Evolutionary conservation across 2,888 invertebrate genomes (phyloP), one percentile per base, ranked within the genome.

Genomic region (Platycnemis pennipes): DNA sequence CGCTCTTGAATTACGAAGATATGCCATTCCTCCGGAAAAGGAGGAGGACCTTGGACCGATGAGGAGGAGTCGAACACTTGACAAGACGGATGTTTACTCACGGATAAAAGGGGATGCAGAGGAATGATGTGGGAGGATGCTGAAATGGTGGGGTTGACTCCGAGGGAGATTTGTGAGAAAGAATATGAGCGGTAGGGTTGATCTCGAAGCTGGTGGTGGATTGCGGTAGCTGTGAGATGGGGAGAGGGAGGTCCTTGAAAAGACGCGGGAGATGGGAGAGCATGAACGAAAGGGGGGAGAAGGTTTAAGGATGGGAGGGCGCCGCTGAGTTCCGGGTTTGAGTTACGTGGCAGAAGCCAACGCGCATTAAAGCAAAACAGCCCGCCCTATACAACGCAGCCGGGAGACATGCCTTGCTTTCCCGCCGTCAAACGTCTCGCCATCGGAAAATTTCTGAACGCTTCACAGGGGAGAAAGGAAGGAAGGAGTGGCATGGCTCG

Each of bases 31-130:
- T 63, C n/a, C 63, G 26, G 63, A 22, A n/a, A 63, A n/a, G 2
- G 26, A 63, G 53, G 26, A 77, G 77, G 37, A 77, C 77, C 77
- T 77, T 77, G 77, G 77, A 37, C 77, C 37, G 77, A 77, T 37
- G 77, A 77, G 77, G 22, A 44, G 42, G 91, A 89, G n/a, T 69
- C 44, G 91, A 44, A 22, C 69, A 87, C 87, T 91, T 44, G 63
- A 69, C 44, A 63, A 91, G 91, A 91, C 91, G 69, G 91, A 91
- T 91, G 91, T 69, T 69, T 69, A 87, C 86, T 87, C 87, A 2
- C 37, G 31, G 31, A 8, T 37, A 37, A 37, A 77, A n/a, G 77
- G 31, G 31, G 77, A 16, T 8, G 77, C 16, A 77, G 19, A 13
- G 31, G 1, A n/a, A 77, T 37, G 11, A 37, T 77, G 2, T 2